Base-by-base conservation (phyloP, 2,113 vertebrate species). In the Urocynchramus pylzowi region DNA sequence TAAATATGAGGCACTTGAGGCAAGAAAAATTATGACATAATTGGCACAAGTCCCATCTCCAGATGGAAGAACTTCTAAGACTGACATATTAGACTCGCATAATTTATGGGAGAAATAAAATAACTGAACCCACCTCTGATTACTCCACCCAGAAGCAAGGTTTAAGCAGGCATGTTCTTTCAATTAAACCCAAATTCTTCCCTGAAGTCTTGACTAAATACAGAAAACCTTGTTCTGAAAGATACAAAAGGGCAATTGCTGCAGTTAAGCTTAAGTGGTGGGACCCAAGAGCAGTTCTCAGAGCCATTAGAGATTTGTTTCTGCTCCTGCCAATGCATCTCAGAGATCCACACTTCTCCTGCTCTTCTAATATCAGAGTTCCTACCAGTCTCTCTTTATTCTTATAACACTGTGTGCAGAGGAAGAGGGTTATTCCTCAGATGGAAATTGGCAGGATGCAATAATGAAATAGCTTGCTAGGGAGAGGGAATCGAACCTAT, bases 31-130 rank as follows among this genome's bases (percentile, higher is more conserved):
- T 70, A 96, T 92, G 67, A 96, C 93, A 95, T 92, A 93, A 94
- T 95, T 96, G 95, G 96, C 96, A 89, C 53, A 94, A 93, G 79
- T 96, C 96, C 95, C 92, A 94, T 95, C 93, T 96, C 92, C 95
- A 96, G 95, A 93, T 95, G 95, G 90, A 94, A 82, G 79, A 94
- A 90, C 93, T 96, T 97, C 84, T 93, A 78, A 95, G 87, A 88
- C 91, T 75, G 85, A 96, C 85, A 93, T 20, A 61, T 93, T 77
- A 91, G 82, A 67, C 75, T 95, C 67, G 4, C 33, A 50, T 96
- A 86, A 96, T 97, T 96, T 96, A 96, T 45, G 76, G 60, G 68
- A 94, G 90, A 94, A 97, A 89, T 93, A 94, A 86, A 92, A 84
- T 90, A 94, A 88, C 79, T 37, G 75, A 93, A 63, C 39, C 68